phyloP scores from a whole-genome alignment of 2,113 vertebrate genomes.

The Ploceus nigricollis region DNA sequence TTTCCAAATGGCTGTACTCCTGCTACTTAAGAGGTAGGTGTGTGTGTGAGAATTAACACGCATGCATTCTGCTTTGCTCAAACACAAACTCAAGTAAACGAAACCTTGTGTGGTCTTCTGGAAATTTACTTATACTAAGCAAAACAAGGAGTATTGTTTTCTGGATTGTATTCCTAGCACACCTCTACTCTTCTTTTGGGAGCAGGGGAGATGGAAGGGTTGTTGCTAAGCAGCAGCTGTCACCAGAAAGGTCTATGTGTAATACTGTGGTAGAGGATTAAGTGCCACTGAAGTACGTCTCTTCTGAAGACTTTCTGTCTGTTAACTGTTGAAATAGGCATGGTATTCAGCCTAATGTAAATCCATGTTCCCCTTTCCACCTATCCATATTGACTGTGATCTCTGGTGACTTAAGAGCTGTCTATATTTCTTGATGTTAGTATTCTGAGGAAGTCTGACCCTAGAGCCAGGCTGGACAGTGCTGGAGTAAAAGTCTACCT shows the following conservation, averaged over 20 bases:
- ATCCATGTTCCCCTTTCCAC: background rate
- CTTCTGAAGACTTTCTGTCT: background rate
- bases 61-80: background rate
- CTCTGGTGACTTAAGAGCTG: background rate
- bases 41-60: background rate
- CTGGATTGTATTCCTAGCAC: background rate
- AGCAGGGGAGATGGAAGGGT: background rate
- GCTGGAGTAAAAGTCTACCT: background rate
- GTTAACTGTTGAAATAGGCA: background rate
- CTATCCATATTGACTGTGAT: background rate
- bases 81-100: background rate
- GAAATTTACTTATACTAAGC: background rate
- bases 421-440: background rate
- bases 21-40: background rate
- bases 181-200: background rate
- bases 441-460: background rate
- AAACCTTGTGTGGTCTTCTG: background rate
- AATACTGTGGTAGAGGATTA: background rate
- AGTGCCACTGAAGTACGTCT: background rate
- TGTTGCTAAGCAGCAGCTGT: constrained; percentile 5
- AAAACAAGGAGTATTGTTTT: background rate
- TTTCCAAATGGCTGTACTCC: background rate
- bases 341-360: background rate
- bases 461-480: background rate
- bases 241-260: background rate